Evolutionary conservation across 2,797 vertebrate genomes (phyloP), one percentile per base, ranked within the genome.

Genomic region (Novumbra hubbsi): DNA sequence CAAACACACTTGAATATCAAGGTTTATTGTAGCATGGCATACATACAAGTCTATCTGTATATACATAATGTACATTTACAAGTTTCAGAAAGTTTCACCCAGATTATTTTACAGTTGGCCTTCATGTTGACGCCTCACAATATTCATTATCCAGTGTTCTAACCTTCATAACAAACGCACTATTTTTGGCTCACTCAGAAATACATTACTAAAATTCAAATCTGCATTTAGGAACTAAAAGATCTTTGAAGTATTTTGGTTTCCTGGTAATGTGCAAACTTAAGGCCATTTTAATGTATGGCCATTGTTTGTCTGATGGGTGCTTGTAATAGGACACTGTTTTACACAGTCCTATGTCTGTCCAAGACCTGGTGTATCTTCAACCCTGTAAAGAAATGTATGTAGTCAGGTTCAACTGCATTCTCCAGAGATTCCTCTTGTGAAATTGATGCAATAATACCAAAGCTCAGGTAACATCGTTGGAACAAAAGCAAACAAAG

Each of bases 51-150:
- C 73, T 12, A 81, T 85, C 76, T 79, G 41, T 91, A 90, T 87
- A 74, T 90, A 91, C 87, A 91, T 81, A 80, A 88, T 89, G 76
- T 90, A 91, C 87, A 92, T 72, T 30, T 78, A 71, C 72, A 80
- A 80, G 71, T 74, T 73, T n/a, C 21, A 75, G 74, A 73, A 73
- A 28, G 73, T 83, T 30, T 78, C 70, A 70, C 16, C 30, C 1
- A 19, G 48, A 52, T n/a, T 70, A 72, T 74, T 69, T 75, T 82
- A 45, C 32, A 81, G 41, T 80, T 72, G 71, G 72, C 70, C 71
- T 34, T 62, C 64, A 68, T 41, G 62, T 45, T 15, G 74, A 49
- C 67, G 64, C 72, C 64, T 14, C 34, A 21, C 48, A 0, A 72
- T 69, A 60, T 78, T 76, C 72, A 69, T 79, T 73, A 72, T 89